Conservation (phyloP, 2,113 vertebrate species). For the Ceyx melanurus region DNA sequence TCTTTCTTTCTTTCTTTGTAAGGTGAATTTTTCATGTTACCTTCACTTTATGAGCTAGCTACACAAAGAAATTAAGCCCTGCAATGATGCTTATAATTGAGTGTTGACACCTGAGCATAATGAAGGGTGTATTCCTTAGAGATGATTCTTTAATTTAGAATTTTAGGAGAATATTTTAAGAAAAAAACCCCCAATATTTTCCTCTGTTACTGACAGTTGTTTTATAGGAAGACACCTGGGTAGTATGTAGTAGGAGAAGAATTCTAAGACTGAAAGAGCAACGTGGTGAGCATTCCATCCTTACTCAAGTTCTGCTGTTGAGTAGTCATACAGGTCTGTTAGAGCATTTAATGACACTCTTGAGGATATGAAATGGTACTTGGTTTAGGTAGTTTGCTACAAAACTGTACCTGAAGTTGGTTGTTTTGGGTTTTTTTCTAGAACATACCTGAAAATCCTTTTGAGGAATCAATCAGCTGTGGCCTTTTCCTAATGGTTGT, state of each 20-base stretch:
- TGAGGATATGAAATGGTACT: background rate
- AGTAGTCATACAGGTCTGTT: background rate
- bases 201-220: background rate
- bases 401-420: background rate
- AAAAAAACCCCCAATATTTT: background rate
- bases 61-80: background rate
- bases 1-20: background rate
- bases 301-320: background rate
- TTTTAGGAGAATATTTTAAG: background rate
- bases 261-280: background rate
- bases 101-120: background rate
- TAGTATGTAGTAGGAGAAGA: background rate
- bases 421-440: background rate
- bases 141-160: background rate
- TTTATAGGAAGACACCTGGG: background rate
- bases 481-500: background rate
- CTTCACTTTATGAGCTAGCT: background rate
- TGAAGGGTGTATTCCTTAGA: background rate
- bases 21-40: background rate
- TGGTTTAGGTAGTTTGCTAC: background rate
- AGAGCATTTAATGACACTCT: background rate
- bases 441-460: background rate
- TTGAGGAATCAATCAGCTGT: background rate
- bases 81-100: background rate
- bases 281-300: background rate